These are phyloP conservation scores for Ricordea florida DNA, from an alignment of 92 coral and sea anemone genomes.

Conservation along the genomic window DNA sequence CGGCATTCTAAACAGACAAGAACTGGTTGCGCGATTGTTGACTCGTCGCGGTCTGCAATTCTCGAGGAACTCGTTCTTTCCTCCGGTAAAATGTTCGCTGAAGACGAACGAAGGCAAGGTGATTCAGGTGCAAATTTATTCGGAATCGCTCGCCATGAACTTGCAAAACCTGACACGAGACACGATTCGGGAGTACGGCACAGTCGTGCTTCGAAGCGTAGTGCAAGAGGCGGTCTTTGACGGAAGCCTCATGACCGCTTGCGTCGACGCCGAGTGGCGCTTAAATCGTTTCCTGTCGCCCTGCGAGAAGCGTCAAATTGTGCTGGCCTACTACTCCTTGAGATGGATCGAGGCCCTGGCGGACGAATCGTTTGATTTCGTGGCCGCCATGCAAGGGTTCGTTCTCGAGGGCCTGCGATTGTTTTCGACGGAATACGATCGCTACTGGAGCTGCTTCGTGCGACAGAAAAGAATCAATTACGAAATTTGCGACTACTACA, in stretches of 20 bases:
- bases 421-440: neutral
- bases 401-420: neutral
- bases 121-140: slow-evolving; percentile 2
- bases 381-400: neutral
- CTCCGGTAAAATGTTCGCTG: neutral
- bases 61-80: slow-evolving; percentile 3
- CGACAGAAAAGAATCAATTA: neutral
- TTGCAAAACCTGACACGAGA: slow-evolving; percentile 2
- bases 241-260: neutral
- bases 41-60: neutral
- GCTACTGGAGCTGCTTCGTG: slow-evolving; percentile 5
- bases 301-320: neutral
- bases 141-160: neutral
- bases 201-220: neutral
- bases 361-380: neutral
- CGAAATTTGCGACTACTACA: neutral
- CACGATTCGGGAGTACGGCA: neutral
- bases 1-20: neutral
- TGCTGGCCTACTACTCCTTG: neutral
- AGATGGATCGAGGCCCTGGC: neutral
- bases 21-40: neutral
- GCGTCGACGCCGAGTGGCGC: slow-evolving; percentile 5
- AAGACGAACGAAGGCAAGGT: neutral
- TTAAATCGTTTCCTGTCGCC: neutral
- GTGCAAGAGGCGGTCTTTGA: neutral